Conservation (phyloP, 2,888 invertebrate species). For the Melikaiella ostensackeni region DNA sequence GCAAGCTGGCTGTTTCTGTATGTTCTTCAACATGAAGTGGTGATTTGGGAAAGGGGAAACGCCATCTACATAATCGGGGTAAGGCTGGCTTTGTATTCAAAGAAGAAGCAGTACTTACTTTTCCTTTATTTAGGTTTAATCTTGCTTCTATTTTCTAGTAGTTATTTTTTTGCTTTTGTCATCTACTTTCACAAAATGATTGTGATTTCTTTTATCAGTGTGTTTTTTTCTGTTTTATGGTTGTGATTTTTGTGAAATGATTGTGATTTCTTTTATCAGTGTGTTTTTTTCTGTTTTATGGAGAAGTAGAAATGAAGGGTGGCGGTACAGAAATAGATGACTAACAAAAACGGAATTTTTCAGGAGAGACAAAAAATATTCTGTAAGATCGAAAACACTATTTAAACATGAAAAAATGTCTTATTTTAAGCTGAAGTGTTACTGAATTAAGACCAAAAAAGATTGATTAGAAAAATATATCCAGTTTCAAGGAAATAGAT, state of each 20-base stretch:
- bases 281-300: neutral
- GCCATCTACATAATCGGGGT: neutral
- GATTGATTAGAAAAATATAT: no score
- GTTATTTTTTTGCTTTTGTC: neutral
- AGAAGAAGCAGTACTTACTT: neutral
- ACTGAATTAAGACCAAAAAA: no score
- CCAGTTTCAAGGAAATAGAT: no score
- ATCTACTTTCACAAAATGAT: neutral
- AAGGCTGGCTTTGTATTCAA: constrained; percentile 16
- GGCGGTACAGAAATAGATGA: no score
- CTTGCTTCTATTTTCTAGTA: neutral
- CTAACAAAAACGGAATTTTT: no score
- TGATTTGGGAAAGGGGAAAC: neutral
- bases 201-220: neutral
- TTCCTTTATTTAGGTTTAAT: neutral
- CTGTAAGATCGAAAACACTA: no score
- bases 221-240: neutral
- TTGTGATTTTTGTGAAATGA: no score
- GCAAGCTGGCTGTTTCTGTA: neutral
- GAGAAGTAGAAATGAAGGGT: no score
- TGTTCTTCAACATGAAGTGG: neutral
- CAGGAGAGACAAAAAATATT: no score
- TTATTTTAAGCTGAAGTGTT: no score
- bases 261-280: neutral
- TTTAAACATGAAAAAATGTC: no score